Evolutionary conservation across 2,888 invertebrate species (phyloP).

Genomic region (Clostera curtula): DNA sequence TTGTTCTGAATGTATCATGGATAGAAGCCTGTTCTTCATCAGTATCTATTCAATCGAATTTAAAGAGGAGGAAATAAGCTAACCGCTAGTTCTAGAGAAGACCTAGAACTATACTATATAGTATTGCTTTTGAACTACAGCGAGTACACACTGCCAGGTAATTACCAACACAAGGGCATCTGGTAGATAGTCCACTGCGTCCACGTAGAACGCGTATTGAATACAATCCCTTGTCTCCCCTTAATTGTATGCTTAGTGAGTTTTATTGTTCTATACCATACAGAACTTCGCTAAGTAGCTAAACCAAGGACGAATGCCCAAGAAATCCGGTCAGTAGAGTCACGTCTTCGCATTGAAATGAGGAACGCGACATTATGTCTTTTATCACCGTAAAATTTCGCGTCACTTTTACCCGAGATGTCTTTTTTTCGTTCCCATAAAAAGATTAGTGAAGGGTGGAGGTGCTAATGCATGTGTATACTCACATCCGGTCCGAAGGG

Average conservation of each 20-base stretch:
- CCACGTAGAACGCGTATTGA: constrained; percentile 37
- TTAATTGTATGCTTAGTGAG: constrained; percentile 41
- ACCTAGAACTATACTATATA: too few relatives aligned
- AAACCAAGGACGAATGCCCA: constrained; percentile 46
- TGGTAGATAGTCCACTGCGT: constrained; percentile 17
- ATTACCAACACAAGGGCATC: too few relatives aligned
- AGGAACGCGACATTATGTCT: constrained; percentile 25
- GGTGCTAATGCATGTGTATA: constrained; percentile 69
- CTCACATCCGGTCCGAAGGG: constrained; percentile 66
- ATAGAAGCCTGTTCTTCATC: too few relatives aligned
- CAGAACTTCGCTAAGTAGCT: constrained; percentile 33
- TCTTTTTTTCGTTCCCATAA: constrained; percentile 45
- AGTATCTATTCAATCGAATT: too few relatives aligned
- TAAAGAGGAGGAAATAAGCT: too few relatives aligned
- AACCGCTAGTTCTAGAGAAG: too few relatives aligned
- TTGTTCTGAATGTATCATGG: too few relatives aligned
- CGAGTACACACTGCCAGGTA: too few relatives aligned
- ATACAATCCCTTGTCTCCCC: constrained; percentile 40
- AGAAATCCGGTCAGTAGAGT: constrained; percentile 46
- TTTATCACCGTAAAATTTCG: constrained; percentile 30
- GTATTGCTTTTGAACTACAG: too few relatives aligned
- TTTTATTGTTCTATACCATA: constrained; percentile 44
- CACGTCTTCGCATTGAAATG: constrained; percentile 32
- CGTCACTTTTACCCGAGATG: constrained; percentile 37
- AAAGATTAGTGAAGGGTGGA: constrained; percentile 65